These are phyloP conservation scores for Drosophila demipolita DNA, from an alignment of 2,888 invertebrate species.

Conservation along the genomic window DNA sequence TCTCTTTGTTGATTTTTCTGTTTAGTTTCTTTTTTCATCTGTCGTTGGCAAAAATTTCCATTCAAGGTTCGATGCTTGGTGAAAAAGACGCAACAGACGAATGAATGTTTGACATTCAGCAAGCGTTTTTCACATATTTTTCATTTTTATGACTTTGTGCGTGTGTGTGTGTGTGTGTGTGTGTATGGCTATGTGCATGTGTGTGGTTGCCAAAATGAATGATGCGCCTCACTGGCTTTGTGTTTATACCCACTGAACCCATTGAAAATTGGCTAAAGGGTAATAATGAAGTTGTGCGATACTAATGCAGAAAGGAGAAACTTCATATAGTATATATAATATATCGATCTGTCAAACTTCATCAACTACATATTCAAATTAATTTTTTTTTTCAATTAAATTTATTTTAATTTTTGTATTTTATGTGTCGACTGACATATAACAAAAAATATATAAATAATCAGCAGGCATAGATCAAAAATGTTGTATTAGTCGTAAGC, in stretches of 20 bases:
- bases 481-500: neutral
- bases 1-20: constrained; percentile 64
- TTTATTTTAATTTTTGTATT: neutral
- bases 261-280: neutral
- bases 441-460: neutral
- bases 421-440: neutral
- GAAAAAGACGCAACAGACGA: constrained; percentile 38
- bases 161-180: constrained; percentile 14
- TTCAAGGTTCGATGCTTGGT: constrained; percentile 60
- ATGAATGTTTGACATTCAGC: constrained; percentile 72
- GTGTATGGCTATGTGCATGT: constrained; percentile 22
- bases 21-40: constrained; percentile 45
- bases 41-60: constrained; percentile 67
- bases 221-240: constrained; percentile 60
- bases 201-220: constrained; percentile 64
- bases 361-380: neutral
- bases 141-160: constrained; percentile 60
- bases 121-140: constrained; percentile 70
- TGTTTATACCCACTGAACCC: constrained; percentile 9
- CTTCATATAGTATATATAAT: neutral
- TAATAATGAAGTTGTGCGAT: neutral
- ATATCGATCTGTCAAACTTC: neutral
- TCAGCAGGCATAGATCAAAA: neutral
- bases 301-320: neutral
- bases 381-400: neutral